phyloP scores from a whole-genome alignment of 2,888 invertebrate genomes.

The Phyllotreta cruciferae region DNA sequence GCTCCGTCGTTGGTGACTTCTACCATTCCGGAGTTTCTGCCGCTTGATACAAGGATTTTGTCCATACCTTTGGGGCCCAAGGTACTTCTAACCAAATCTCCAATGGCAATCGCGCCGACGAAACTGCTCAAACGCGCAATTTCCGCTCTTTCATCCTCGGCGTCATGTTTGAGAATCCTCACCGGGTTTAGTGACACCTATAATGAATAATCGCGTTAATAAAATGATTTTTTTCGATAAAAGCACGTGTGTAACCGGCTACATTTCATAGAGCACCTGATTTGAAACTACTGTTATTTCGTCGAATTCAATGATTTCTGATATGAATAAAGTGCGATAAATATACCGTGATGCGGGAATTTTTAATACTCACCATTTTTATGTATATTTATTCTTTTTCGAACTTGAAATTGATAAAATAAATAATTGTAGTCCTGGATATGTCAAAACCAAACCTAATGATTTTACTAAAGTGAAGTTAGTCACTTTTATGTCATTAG shows the following conservation, averaged over 20 bases:
- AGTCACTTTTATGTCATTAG: neutral
- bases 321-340: neutral
- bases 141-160: slow-evolving; percentile 98
- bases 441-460: slow-evolving; percentile 7
- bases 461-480: slow-evolving; percentile 5
- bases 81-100: slow-evolving; percentile 97
- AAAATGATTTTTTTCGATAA: neutral
- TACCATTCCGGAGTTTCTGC: slow-evolving; percentile 82
- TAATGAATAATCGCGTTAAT: slow-evolving; percentile 15
- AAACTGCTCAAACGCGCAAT: slow-evolving; percentile 97
- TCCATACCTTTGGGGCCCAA: slow-evolving; percentile 99
- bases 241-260: slow-evolving; percentile 27
- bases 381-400: slow-evolving; percentile 1
- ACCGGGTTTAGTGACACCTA: slow-evolving; percentile 92
- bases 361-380: slow-evolving; percentile 30
- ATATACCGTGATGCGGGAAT: neutral
- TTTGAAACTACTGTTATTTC: slow-evolving; percentile 7
- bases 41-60: slow-evolving; percentile 83
- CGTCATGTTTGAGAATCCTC: slow-evolving; percentile 92
- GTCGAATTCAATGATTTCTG: neutral
- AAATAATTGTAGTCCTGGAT: slow-evolving; percentile 5
- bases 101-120: slow-evolving; percentile 98
- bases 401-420: slow-evolving; percentile 22
- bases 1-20: slow-evolving; percentile 99
- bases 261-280: slow-evolving; percentile 15